These are phyloP conservation scores for Triplophysa dalaica DNA, from an alignment of 2,113 vertebrate species.

Conservation along the genomic window DNA sequence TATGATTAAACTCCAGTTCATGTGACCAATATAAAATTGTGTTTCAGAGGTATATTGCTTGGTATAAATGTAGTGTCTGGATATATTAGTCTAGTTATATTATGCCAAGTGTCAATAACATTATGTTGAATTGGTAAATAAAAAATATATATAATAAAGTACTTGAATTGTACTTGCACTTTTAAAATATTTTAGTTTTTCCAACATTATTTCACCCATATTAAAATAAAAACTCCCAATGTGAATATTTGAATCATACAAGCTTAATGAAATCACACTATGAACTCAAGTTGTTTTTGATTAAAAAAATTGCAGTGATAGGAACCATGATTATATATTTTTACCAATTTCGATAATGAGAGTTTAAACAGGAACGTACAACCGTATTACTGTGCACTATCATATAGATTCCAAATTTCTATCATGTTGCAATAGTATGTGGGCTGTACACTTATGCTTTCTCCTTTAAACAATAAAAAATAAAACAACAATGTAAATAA, in stretches of 20 bases:
- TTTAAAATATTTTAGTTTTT: not conserved
- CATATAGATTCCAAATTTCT: not conserved
- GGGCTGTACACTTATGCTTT: not conserved
- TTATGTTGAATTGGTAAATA: not conserved
- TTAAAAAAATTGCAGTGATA: not conserved
- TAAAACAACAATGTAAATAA: not conserved
- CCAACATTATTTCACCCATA: not conserved
- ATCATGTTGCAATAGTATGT: not conserved
- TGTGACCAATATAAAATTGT: not conserved
- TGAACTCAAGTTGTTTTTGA: not conserved
- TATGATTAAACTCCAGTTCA: not conserved
- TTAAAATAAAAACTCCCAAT: not conserved
- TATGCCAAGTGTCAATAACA: not conserved
- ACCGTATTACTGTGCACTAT: not conserved
- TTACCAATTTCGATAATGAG: not conserved
- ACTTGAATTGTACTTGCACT: not conserved
- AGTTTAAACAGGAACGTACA: conserved; percentile 13
- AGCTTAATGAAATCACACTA: not conserved
- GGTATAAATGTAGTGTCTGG: not conserved
- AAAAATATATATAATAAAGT: not conserved
- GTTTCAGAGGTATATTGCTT: conserved; percentile 10
- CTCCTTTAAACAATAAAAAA: conserved; percentile 9
- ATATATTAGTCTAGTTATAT: not conserved
- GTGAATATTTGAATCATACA: not conserved
- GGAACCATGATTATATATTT: not conserved